Percentiles rank a stretch among this genome's conserved stretches.
Conservation (phyloP, 2,113 vertebrate genomes). For the Protomyctophum bolini region DNA sequence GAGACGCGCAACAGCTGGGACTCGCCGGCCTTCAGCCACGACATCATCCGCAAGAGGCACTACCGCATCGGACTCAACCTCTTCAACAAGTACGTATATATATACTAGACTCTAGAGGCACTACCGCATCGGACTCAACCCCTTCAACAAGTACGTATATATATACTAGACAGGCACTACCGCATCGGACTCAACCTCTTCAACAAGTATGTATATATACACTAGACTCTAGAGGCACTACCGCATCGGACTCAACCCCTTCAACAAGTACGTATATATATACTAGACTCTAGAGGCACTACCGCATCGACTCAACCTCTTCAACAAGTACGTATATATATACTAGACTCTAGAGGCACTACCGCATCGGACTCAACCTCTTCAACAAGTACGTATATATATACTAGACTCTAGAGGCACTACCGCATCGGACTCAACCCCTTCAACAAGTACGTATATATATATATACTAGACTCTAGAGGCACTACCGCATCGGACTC, state of each 20-base stretch:
- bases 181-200: slow-evolving; percentile 97
- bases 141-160: slow-evolving; percentile 95
- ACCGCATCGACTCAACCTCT: slow-evolving; percentile 96
- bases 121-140: slow-evolving; percentile 95
- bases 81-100: slow-evolving; percentile 93
- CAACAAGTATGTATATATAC: slow-evolving; percentile 92
- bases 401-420: no score
- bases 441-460: slow-evolving; percentile 93
- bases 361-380: slow-evolving; percentile 95
- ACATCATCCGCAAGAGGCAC: slow-evolving; percentile 94
- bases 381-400: slow-evolving; percentile 94
- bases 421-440: slow-evolving; percentile 97
- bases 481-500: slow-evolving; percentile 95
- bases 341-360: no score
- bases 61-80: slow-evolving; percentile 97
- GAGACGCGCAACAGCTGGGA: slow-evolving; percentile 98
- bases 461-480: no score
- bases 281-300: no score
- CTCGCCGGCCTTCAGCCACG: slow-evolving; percentile 96
- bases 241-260: slow-evolving; percentile 95
- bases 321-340: slow-evolving; percentile 93
- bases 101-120: slow-evolving; percentile 61
- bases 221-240: slow-evolving; percentile 97
- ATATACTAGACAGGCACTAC: slow-evolving; percentile 93
- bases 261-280: slow-evolving; percentile 93